Base-by-base conservation (phyloP, 2,797 vertebrate genomes). In the Melanotaenia nigrans region DNA sequence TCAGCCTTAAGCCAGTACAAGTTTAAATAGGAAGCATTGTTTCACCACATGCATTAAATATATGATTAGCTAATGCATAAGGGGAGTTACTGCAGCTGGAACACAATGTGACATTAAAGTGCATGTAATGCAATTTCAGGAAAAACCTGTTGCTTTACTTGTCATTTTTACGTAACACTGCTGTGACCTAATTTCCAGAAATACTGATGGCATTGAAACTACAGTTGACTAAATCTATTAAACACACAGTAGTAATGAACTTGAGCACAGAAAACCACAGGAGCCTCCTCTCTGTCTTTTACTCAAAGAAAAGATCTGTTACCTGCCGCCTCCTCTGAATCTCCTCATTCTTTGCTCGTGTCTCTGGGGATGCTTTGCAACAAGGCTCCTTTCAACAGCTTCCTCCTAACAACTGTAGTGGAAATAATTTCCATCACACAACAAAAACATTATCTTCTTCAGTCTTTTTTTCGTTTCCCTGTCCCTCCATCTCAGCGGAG, bases 361-460 rank as follows among this genome's bases (percentile, higher is more conserved):
- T 83, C 87, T 65, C 75, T 51, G 24, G 78, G 75, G 81, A 75
- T 54, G 33, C 71, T 85, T 78, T 82, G 73, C 76, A 81, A 73
- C 65, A 33, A 10, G 1, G 68, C 61, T 71, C 68, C 71, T 82
- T 84, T 68, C 66, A 89, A 81, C 71, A 81, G 76, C 65, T 85
- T 82, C 79, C 66, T 79, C 78, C 74, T 20, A 18, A 90, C 81
- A 88, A 42, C 40, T 42, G 40, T 42, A 42, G 14, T 42, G 40
- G 40, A 42, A 42, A 42, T 14, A 3, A 42, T 42, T 42, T 42
- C 40, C 40, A 42, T 42, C 40, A 42, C 14, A 42, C 14, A 42
- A 86, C 83, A 85, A 85, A 89, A 86, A 83, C 77, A 79, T 78
- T 84, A 65, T 85, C 55, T 84, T 64, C 61, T 73, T 80, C 65